Evolutionary conservation across 2,797 vertebrate species (phyloP).

Genomic region (Urocyon cinereoargenteus): DNA sequence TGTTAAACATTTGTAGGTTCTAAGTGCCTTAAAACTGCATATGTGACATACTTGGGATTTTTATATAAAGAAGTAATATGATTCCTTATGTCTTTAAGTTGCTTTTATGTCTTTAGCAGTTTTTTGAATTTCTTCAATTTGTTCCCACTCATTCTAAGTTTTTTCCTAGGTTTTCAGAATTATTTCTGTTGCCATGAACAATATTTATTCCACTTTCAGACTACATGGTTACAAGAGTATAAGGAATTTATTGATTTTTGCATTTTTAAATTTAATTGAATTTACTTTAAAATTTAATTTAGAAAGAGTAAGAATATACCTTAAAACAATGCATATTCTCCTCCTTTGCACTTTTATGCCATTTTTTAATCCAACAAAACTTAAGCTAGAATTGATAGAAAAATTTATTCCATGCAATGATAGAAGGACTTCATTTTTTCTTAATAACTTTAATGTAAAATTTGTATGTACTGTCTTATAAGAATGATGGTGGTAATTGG

Average conservation of each 20-base stretch:
- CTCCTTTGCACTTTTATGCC: not conserved
- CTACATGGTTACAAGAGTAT: conserved; percentile 14
- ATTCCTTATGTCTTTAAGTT: conserved; percentile 5
- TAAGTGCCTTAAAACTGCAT: not conserved
- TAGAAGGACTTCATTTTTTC: conserved; percentile 31
- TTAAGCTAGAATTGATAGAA: not conserved
- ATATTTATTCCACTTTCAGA: conserved; percentile 38
- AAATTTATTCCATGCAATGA: not conserved
- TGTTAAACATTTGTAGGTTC: conserved; percentile 30
- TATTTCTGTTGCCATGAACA: not conserved
- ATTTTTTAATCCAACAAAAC: not conserved
- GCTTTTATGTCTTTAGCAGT: conserved; percentile 15
- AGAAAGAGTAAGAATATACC: not conserved
- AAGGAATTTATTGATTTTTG: conserved; percentile 44
- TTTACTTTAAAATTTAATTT: conserved; percentile 58
- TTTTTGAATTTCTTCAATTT: conserved; percentile 51
- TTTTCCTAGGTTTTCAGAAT: not conserved
- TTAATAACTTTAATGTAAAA: not conserved
- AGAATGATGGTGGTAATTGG: not conserved
- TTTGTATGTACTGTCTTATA: not conserved
- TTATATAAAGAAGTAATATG: conserved; percentile 22
- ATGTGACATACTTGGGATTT: conserved; percentile 32
- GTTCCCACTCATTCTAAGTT: not conserved
- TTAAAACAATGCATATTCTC: not conserved
- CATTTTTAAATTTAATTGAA: conserved; percentile 31